phyloP scores from a whole-genome alignment of 2,797 vertebrate species.

The Lacerta bilineata region DNA sequence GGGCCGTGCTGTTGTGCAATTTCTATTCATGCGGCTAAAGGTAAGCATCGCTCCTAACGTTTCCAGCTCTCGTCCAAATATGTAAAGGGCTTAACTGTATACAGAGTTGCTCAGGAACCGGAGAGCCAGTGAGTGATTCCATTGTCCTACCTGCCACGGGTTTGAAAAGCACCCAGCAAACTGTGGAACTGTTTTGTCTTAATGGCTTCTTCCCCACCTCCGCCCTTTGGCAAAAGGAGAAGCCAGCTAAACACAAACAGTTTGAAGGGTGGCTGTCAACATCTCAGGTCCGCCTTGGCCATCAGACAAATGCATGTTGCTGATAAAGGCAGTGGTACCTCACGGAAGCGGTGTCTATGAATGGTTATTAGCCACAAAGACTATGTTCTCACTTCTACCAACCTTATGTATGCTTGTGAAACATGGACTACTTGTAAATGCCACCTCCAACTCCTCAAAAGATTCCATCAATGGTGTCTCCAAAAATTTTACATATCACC shows the following conservation, averaged over 20 bases:
- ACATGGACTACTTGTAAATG: too few relatives aligned
- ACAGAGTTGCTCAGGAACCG: not conserved
- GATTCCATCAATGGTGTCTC: too few relatives aligned
- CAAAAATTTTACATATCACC: too few relatives aligned
- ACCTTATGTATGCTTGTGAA: too few relatives aligned
- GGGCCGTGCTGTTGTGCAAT: conserved; percentile 29
- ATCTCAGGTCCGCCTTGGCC: not conserved
- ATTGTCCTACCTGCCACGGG: not conserved
- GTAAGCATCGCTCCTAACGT: conserved; percentile 10
- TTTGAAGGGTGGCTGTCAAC: not conserved
- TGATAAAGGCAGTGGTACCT: not conserved
- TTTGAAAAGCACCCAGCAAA: conserved; percentile 10
- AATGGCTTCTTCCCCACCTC: not conserved
- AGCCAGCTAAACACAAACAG: not conserved
- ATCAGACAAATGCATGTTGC: not conserved
- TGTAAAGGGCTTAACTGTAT: conserved; percentile 49
- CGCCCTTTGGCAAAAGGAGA: not conserved
- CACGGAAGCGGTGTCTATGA: too few relatives aligned
- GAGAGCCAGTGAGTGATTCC: not conserved
- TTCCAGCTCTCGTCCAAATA: conserved; percentile 40
- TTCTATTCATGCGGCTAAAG: conserved; percentile 51
- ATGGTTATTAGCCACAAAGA: too few relatives aligned
- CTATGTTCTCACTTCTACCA: too few relatives aligned
- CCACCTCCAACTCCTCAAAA: too few relatives aligned
- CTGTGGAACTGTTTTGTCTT: not conserved